A percentile compares a stretch with the other conserved stretches of the same genome.
Evolutionary conservation across 2,797 vertebrate genomes (phyloP).

Genomic region (Rhabdophis nuchalis): DNA sequence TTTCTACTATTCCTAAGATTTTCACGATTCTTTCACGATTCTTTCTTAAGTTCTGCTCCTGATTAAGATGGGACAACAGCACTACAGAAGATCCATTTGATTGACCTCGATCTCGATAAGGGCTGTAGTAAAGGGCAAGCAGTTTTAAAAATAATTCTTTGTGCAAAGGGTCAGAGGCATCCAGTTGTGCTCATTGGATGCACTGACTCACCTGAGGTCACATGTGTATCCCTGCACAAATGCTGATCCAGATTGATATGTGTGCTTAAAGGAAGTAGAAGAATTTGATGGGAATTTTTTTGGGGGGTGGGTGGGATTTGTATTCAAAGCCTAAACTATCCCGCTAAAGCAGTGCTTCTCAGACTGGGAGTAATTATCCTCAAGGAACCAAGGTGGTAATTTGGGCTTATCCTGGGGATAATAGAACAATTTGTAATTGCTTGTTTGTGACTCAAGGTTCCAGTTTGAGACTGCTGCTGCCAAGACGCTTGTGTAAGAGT

Average conservation of each 20-base stretch:
- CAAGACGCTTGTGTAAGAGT: neutral
- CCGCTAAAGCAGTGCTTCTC: neutral
- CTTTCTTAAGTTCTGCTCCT: neutral
- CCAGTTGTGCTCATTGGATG: neutral
- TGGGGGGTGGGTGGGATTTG: fast-evolving
- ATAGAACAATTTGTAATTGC: neutral
- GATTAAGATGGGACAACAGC: neutral
- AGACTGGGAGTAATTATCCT: neutral
- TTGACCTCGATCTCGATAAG: neutral
- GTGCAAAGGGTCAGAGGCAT: neutral
- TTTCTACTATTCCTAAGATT: neutral
- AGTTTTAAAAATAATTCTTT: neutral
- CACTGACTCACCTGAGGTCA: neutral
- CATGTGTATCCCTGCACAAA: neutral
- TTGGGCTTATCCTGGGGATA: neutral
- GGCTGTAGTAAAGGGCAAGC: neutral
- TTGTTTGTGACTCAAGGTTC: neutral
- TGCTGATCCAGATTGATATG: neutral
- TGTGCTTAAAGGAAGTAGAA: neutral
- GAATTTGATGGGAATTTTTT: neutral
- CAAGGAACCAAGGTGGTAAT: neutral
- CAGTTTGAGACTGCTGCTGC: neutral
- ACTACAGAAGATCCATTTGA: neutral
- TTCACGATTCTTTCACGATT: too few relatives aligned
- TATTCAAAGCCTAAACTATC: neutral